Evolutionary conservation across 2,113 vertebrate species (phyloP), one percentile per base, ranked within the genome.

Genomic region (Hyperopisus bebe): DNA sequence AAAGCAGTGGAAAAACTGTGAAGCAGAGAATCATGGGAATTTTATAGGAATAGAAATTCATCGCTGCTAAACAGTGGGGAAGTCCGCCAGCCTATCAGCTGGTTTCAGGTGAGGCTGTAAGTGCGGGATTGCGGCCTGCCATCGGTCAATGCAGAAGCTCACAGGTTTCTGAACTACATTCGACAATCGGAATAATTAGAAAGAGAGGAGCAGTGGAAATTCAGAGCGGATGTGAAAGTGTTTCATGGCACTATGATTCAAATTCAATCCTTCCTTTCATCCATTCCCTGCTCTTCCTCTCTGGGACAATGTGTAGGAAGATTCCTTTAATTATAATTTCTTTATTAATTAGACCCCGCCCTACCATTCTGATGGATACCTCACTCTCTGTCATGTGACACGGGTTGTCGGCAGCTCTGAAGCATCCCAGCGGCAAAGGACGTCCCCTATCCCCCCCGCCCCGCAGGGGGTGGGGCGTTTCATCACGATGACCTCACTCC

Each of bases 401-500:
- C 87, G 82, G 89, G 91, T 89, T 89, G 88, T 89, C 89, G 90
- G 91, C 88, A 48, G 47, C 15, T 89, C 88, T 89, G 90, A 89
- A 42, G 3, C 31, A 74, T 17, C 50, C 80, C 50, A 91, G 47
- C n/a, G 39, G 42, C 5, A 24, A 39, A 39, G 51, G 87, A 89
- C 31, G 39, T 55, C 74, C 39, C 62, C 80, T 31, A 1, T 19
- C 80, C 82, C 44, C n/a, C 46, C 88, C 8, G 86, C n/a, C 39
- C 88, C 11, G 82, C 8, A 50, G 88, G 74, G 80, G 46, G 48
- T 46, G 89, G 85, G 47, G 50, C 89, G 10, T 84, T 85, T 87
- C 35, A 92, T 96, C 95, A 96, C 91, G 96, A 97, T 0, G 95
- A 95, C 55, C 95, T 94, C 92, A 95, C 94, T 62, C 96, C 96